phyloP scores from a whole-genome alignment of 2,113 vertebrate genomes.

The Poecile atricapillus region DNA sequence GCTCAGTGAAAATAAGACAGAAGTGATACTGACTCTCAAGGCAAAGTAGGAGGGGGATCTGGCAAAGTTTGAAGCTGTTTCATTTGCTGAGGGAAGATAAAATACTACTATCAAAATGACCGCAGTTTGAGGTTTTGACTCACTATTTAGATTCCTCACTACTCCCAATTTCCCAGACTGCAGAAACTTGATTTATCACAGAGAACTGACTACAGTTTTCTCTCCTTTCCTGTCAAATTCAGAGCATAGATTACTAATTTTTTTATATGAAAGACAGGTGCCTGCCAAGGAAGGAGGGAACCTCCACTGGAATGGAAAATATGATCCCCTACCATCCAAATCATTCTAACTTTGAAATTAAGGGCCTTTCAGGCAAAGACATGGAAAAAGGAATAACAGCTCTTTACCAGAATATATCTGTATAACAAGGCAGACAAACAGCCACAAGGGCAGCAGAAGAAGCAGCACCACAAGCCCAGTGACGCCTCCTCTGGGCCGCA shows the following conservation, averaged over 20 bases:
- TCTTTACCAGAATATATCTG: background rate
- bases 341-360: background rate
- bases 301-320: background rate
- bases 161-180: background rate
- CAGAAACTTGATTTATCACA: background rate
- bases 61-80: constrained; percentile 20
- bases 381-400: background rate
- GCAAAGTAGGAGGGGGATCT: constrained; percentile 29
- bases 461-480: too few relatives aligned
- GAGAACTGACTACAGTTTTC: background rate
- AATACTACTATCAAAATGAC: constrained; percentile 20
- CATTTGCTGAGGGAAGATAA: constrained; percentile 10
- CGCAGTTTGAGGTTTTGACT: background rate
- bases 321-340: background rate
- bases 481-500: background rate
- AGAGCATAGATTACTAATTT: background rate
- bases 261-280: background rate
- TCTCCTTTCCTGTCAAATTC: background rate
- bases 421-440: background rate
- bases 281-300: background rate
- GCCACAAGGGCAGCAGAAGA: too few relatives aligned
- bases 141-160: background rate
- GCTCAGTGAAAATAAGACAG: constrained; percentile 27
- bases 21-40: constrained; percentile 36
- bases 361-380: background rate